Evolutionary conservation across 2,797 vertebrate species (phyloP), one percentile per base, ranked within the genome.

Genomic region (Oreonectes daqikongensis): DNA sequence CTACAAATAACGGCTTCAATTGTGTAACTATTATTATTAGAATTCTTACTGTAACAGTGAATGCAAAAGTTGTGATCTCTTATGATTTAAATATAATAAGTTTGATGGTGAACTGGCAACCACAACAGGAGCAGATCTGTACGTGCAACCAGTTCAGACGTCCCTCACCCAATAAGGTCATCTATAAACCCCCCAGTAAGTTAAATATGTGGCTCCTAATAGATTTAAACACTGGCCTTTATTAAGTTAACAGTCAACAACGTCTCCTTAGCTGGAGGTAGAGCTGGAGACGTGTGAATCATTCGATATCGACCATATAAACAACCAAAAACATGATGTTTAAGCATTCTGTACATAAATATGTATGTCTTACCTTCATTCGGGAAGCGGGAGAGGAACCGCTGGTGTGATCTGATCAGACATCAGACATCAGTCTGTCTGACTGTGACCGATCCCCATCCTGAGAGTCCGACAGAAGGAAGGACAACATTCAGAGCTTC

Each of bases 401-500:
- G 85, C 79, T 77, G 69, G n/a, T 84, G 57, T 75, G 75, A 78
- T 84, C 86, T 70, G 66, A 77, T 81, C 60, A 75, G 83, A n/a
- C n/a, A n/a, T n/a, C n/a, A 89, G 88, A 90, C 92, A 93, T 93
- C 28, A 30, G 28, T 2, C 28, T 9, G 38, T 8, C 87, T 57
- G 84, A 81, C 40, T 75, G 82, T 84, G 79, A 84, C 86, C 71
- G 87, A 86, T 85, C 87, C 86, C 86, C 87, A 82, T 87, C 87
- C 85, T 72, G 80, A 87, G 87, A 90, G 89, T 70, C 75, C 24
- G 75, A 81, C 89, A 86, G 84, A 75, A 83, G 85, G 89, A 90
- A 92, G 89, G 91, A 92, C 90, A 92, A 92, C 90, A 92, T 90
- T 92, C 85, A 86, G 69, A 61, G 48, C 90, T 90, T 92, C 92